Evolutionary conservation across 1,140 invertebrate species (phyloP).

Genomic region (Drosophila chauvacae): DNA sequence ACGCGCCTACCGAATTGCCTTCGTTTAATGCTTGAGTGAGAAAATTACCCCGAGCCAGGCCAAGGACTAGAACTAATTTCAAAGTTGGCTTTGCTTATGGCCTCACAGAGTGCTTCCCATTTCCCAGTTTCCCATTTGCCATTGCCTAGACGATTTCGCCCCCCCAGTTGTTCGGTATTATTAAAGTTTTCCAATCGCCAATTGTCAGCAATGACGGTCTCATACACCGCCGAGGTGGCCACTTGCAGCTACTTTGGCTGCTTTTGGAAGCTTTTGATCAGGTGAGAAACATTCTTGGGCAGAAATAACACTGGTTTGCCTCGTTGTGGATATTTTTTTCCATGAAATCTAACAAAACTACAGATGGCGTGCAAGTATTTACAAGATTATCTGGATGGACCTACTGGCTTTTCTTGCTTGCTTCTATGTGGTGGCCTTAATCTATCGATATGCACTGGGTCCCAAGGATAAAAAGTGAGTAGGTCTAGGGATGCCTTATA

Average conservation of each 20-base stretch:
- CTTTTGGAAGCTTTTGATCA: slow-evolving; percentile 91
- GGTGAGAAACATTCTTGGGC: slow-evolving; percentile 85
- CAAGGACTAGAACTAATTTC: slow-evolving; percentile 45
- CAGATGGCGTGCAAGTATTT: slow-evolving; percentile 97
- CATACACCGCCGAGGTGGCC: slow-evolving; percentile 94
- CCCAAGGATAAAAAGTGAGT: slow-evolving; percentile 85
- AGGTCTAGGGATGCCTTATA: too few species aligned
- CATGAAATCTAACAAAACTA: not conserved
- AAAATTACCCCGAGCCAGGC: slow-evolving; percentile 55
- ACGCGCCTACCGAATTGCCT: slow-evolving; percentile 57
- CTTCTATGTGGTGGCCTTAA: slow-evolving; percentile 93
- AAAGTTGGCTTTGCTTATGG: slow-evolving; percentile 54
- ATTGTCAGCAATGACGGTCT: slow-evolving; percentile 90
- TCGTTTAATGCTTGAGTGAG: slow-evolving; percentile 66
- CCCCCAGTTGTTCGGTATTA: slow-evolving; percentile 8
- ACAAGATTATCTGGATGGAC: slow-evolving; percentile 98
- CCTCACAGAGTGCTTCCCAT: slow-evolving; percentile 42
- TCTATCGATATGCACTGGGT: slow-evolving; percentile 92
- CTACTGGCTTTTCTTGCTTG: slow-evolving; percentile 91
- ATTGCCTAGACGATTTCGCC: slow-evolving; percentile 26
- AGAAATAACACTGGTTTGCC: not conserved
- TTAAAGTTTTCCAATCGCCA: slow-evolving; percentile 46
- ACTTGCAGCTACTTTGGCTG: slow-evolving; percentile 93
- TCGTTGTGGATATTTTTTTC: not conserved
- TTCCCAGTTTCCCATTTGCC: slow-evolving; percentile 15